Evolutionary conservation across 2,888 invertebrate species (phyloP), one percentile per base, ranked within the genome.

Genomic region (Euclidia mi): DNA sequence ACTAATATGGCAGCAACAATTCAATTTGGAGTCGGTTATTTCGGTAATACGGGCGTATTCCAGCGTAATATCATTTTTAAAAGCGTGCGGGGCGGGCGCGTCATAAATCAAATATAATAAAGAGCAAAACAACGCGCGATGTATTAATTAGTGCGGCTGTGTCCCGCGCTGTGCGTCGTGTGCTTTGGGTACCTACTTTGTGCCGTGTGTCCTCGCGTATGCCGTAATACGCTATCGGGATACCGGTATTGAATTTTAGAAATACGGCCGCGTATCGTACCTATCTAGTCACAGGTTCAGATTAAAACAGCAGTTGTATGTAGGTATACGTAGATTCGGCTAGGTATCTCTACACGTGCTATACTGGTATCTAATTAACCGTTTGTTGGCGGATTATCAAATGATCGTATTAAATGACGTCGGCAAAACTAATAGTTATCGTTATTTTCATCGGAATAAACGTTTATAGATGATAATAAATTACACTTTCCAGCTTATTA

Each of bases 21-120:
- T 88, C 84, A 89, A 90, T 89, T 87, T 78, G 73, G 76, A 80
- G 84, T 78, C 78, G 82, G 88, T 87, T 87, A 88, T 89, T 86
- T 86, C 76, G 81, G 86, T 88, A 87, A 58, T 58, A 52, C 52
- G 57, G 48, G 32, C 48, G 51, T 58, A 47, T 80, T 81, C 76
- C 77, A 74, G 81, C 77, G 88, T 84, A 85, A 89, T 88, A 88
- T 82, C 84, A 81, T 89, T 90, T 90, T 90, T 86, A 87, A 89
- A 87, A 82, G 82, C 84, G 67, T 66, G 78, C 61, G 73, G 74
- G 79, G 79, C 79, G 78, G 72, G 71, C 78, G 57, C 44, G 76
- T 74, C 82, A 85, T 90, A 89, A 88, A 90, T 90, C 88, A 89
- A 82, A 84, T 85, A 84, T 89, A 90, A 89, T 90, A 91, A 88